phyloP scores from a whole-genome alignment of 2,888 invertebrate species.

The Cephus nigrinus region DNA sequence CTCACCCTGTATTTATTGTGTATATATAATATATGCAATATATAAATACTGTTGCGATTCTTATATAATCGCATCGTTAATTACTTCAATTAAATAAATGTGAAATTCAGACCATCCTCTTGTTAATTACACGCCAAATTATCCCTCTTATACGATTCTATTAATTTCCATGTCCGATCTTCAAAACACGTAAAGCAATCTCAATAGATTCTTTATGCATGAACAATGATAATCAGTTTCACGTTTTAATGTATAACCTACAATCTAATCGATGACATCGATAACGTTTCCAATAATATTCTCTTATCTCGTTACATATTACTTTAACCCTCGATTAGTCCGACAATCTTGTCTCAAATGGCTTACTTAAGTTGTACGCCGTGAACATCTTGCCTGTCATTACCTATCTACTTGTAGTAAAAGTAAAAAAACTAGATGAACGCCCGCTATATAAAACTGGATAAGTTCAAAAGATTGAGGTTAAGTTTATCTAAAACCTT shows the following conservation, averaged over 20 bases:
- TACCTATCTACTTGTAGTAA: not conserved
- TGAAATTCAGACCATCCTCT: not conserved
- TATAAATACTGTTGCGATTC: not conserved
- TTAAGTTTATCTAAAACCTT: not conserved
- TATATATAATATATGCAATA: not conserved
- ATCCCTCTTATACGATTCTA: not conserved
- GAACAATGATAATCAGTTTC: not conserved
- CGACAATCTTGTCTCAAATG: not conserved
- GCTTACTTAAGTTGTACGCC: not conserved
- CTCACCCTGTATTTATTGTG: too few species aligned
- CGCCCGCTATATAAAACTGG: not conserved
- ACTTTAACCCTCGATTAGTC: not conserved
- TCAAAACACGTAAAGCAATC: not conserved
- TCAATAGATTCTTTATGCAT: not conserved
- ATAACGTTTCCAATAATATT: not conserved
- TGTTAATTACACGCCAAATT: not conserved
- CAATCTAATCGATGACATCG: not conserved
- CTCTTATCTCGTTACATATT: not conserved
- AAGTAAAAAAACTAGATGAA: not conserved
- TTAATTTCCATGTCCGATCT: not conserved
- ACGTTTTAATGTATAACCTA: not conserved
- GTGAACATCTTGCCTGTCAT: not conserved
- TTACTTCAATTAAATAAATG: not conserved
- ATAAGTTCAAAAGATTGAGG: not conserved
- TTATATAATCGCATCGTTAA: not conserved